Conservation (phyloP, 1,140 invertebrate species). For the Mycetomoellerius zeteki region DNA sequence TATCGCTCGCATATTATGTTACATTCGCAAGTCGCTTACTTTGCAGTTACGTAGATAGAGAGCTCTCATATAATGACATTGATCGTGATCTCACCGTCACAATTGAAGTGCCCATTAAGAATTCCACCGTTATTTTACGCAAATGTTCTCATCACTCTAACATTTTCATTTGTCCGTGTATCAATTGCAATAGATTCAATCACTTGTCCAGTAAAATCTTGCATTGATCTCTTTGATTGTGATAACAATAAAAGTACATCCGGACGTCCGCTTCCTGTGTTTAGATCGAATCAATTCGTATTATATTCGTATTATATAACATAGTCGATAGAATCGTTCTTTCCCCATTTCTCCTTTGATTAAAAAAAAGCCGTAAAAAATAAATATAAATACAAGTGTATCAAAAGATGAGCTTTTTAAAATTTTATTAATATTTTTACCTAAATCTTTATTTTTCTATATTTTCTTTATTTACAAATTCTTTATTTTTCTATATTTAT, state of each 20-base stretch:
- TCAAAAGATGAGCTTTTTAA: not conserved
- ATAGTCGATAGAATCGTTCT: not conserved
- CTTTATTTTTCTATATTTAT: not conserved
- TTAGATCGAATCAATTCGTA: constrained; percentile 40
- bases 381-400: not conserved
- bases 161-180: not conserved
- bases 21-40: not conserved
- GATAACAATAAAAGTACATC: constrained; percentile 6
- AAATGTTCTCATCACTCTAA: not conserved
- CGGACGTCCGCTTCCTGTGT: constrained; percentile 68
- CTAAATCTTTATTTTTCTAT: not conserved
- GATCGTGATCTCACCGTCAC: constrained; percentile 48
- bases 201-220: not conserved
- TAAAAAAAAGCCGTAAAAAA: not conserved
- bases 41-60: not conserved
- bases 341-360: not conserved
- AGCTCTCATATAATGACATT: too few species aligned
- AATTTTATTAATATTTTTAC: constrained; percentile 6
- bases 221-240: not conserved
- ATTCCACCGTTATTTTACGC: not conserved
- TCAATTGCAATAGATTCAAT: not conserved
- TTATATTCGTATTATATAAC: not conserved
- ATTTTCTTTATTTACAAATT: too few species aligned
- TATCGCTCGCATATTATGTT: not conserved
- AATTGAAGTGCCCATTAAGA: constrained; percentile 1